Evolutionary conservation across 2,113 vertebrate species (phyloP).

Genomic region (Malurus cyaneus): DNA sequence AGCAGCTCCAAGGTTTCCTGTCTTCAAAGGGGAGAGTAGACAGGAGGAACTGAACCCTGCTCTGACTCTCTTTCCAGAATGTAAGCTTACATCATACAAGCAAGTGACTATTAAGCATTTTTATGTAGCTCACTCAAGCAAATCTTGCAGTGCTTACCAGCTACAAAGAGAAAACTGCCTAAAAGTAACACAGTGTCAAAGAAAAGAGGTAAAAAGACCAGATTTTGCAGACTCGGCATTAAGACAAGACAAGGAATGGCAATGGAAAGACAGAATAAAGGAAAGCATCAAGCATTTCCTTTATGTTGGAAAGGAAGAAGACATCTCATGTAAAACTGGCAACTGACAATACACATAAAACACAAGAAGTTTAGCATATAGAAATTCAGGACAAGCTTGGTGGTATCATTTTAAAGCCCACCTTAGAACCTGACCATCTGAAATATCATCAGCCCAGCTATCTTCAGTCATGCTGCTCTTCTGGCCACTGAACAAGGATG

Average conservation of each 20-base stretch:
- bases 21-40: neutral
- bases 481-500: neutral
- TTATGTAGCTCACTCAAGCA: neutral
- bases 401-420: neutral
- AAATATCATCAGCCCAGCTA: neutral
- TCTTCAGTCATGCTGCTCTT: neutral
- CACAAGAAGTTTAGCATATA: neutral
- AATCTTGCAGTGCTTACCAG: neutral
- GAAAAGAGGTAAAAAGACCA: neutral
- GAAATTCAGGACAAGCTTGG: neutral
- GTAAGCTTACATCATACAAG: neutral
- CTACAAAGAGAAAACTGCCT: neutral
- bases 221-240: neutral
- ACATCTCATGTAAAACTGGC: neutral
- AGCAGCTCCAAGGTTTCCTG: neutral
- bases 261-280: neutral
- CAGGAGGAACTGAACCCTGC: neutral
- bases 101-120: neutral
- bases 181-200: neutral
- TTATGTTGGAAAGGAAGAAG: neutral
- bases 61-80: neutral
- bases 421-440: slow-evolving; percentile 22
- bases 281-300: neutral
- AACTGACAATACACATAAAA: neutral
- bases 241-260: neutral